These are phyloP conservation scores for Cercopithecus diana DNA, from an alignment of 2,797 vertebrate genomes.

Conservation along the genomic window DNA sequence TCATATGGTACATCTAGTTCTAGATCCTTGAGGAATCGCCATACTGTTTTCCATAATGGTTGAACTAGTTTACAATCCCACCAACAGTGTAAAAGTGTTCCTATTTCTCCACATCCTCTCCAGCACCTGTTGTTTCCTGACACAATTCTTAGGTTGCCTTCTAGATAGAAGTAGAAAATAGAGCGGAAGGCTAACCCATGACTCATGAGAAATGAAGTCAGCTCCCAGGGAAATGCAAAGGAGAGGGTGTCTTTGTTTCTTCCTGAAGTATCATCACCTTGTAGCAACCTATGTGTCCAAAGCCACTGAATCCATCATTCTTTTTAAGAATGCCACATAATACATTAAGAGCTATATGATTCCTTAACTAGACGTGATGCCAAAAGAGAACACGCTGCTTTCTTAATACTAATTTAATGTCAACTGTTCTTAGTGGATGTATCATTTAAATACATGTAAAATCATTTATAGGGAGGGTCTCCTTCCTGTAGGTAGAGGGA, in stretches of 20 bases:
- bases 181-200: background rate
- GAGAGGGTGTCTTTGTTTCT: background rate
- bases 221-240: background rate
- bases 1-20: no score
- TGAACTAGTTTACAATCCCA: no score
- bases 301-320: background rate
- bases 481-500: background rate
- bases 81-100: no score
- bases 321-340: background rate
- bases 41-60: no score
- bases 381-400: background rate
- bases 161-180: background rate
- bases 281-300: no score
- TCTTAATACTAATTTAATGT: background rate
- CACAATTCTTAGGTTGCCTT: accelerated
- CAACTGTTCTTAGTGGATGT: background rate
- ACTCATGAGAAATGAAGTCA: background rate
- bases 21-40: no score
- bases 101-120: no score
- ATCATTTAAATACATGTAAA: background rate
- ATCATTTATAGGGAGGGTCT: background rate
- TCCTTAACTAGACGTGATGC: background rate
- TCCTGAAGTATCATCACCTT: background rate
- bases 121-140: no score
- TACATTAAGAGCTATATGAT: background rate